Evolutionary conservation across 2,113 vertebrate species (phyloP), one percentile per base, ranked within the genome.

Genomic region (Alaudala cheleensis): DNA sequence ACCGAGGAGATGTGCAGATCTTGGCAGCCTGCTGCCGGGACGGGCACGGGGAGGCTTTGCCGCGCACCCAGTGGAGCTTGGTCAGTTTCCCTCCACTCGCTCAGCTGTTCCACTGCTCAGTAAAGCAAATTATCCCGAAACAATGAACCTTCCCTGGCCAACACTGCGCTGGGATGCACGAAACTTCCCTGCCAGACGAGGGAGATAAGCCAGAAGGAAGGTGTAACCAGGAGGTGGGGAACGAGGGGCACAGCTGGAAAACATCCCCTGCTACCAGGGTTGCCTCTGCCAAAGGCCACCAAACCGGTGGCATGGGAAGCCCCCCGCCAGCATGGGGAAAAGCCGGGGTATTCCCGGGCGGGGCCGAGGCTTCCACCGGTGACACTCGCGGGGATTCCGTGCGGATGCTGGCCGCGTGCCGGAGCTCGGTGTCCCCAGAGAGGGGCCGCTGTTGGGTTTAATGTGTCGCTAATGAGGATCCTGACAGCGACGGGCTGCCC

Each of bases 141-240:
- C 1, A 15, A 26, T 33, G 10, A 29, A 37, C 61, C 47, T 31
- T 12, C 57, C 45, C 49, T 2, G 5, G 39, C 23, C 51, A 11
- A 0, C 19, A 1, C n/a, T 22, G 51, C 37, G 40, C 47, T 1
- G 1, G n/a, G 26, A 19, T 11, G 15, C 10, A 12, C 0, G 0
- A 26, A 71, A 33, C 22, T 28, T 22, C 33, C 81, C 39, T 10
- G 28, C 17, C 3, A 11, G n/a, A 17, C 21, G 5, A 7, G 23
- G 15, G 33, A 42, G 10, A 14, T 34, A 23, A 76, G 2, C 10
- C 4, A 5, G 51, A 16, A 49, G 3, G 14, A 85, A 7, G 1
- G 1, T 23, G 13, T 33, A 7, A 56, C 21, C 21, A 4, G 45
- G 51, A 20, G 40, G 28, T 22, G 14, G 7, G 23, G 34, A 51